Conservation (phyloP, 1,140 invertebrate genomes). For the Drosophila melanica region DNA sequence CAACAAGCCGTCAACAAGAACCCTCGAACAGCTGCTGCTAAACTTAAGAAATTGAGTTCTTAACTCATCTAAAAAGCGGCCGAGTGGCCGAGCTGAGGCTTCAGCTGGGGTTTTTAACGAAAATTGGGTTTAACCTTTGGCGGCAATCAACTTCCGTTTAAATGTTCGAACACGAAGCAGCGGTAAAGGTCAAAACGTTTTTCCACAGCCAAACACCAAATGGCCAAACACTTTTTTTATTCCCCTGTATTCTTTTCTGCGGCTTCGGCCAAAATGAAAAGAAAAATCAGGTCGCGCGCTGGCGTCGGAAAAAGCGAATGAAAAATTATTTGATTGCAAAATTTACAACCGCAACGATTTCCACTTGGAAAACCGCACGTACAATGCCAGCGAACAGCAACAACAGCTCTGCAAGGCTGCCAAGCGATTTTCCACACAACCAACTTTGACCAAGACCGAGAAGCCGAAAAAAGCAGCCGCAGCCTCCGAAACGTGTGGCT, state of each 20-base stretch:
- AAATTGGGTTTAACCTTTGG: constrained; percentile 79
- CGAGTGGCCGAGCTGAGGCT: background rate
- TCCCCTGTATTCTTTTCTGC: constrained; percentile 20
- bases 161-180: constrained; percentile 76
- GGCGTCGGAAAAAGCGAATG: constrained; percentile 73
- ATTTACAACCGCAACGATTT: constrained; percentile 77
- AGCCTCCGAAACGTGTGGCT: constrained; percentile 73
- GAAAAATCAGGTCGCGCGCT: constrained; percentile 75
- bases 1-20: constrained; percentile 39
- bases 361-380: constrained; percentile 70
- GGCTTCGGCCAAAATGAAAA: constrained; percentile 62
- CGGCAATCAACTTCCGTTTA: constrained; percentile 82
- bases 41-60: constrained; percentile 66
- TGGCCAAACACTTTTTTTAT: constrained; percentile 62
- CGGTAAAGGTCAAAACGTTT: constrained; percentile 79
- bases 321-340: constrained; percentile 80
- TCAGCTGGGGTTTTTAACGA: constrained; percentile 58
- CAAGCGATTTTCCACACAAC: constrained; percentile 48
- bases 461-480: constrained; percentile 62
- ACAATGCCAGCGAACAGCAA: constrained; percentile 39
- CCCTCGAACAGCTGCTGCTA: constrained; percentile 47
- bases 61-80: constrained; percentile 31
- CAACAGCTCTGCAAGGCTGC: constrained; percentile 34
- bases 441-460: constrained; percentile 79
- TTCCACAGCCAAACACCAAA: constrained; percentile 37